Evolutionary conservation across 2,113 vertebrate genomes (phyloP).

Genomic region (Pseudopipra pipra): DNA sequence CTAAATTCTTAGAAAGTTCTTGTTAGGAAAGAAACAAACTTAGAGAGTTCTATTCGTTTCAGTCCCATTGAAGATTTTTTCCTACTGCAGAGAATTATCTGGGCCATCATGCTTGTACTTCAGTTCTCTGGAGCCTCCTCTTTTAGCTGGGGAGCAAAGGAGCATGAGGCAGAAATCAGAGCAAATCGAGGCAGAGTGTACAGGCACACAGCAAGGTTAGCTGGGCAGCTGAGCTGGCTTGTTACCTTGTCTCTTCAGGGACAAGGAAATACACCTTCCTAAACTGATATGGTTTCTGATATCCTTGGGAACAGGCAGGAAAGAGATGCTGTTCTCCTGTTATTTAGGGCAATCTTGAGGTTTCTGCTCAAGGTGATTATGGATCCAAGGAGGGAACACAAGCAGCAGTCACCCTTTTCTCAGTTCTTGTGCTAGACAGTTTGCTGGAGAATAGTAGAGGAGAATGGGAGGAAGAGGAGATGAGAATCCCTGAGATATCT

Average conservation of each 20-base stretch:
- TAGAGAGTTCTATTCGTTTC: neutral
- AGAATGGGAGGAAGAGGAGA: neutral
- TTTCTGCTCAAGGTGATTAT: neutral
- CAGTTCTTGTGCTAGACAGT: neutral
- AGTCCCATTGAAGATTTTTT: neutral
- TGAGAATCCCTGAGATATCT: neutral
- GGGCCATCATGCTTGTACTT: neutral
- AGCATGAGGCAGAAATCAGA: neutral
- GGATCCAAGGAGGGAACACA: neutral
- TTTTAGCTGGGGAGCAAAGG: neutral
- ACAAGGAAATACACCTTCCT: neutral
- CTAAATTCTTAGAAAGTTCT: neutral
- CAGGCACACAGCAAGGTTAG: neutral
- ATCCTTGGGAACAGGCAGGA: accelerated
- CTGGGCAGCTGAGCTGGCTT: neutral
- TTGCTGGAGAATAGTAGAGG: neutral
- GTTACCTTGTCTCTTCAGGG: neutral
- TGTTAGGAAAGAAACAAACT: neutral
- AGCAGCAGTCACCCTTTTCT: neutral
- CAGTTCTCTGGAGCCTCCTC: neutral
- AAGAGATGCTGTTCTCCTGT: accelerated
- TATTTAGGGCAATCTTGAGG: neutral
- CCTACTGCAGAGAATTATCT: neutral
- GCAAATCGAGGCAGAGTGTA: neutral
- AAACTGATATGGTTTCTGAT: neutral